These are phyloP conservation scores for Psittacula echo DNA, from an alignment of 2,797 vertebrate species.

Conservation along the genomic window DNA sequence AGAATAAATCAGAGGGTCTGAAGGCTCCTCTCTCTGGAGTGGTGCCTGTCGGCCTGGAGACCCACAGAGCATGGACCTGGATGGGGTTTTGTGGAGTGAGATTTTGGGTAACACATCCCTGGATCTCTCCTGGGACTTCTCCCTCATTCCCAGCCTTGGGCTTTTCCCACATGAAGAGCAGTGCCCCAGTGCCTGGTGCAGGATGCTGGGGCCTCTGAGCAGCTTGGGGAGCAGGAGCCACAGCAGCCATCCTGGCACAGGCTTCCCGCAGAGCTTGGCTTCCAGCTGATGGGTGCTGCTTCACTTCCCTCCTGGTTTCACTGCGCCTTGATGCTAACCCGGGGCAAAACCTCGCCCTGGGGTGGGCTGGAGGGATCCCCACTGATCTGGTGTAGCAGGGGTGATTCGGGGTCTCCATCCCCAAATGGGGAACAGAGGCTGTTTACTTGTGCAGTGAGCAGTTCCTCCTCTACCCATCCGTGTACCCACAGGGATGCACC, in stretches of 20 bases:
- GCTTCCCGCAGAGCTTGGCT: accelerated
- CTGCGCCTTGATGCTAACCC: accelerated
- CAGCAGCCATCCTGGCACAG: accelerated
- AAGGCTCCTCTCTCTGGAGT: accelerated
- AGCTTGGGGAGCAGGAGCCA: accelerated
- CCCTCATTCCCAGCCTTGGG: accelerated
- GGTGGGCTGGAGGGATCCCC: neutral
- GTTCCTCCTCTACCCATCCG: neutral
- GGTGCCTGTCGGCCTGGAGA: neutral
- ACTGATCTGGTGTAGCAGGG: accelerated
- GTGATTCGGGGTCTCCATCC: neutral
- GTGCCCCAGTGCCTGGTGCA: accelerated
- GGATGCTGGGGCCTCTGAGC: neutral
- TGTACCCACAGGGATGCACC: neutral
- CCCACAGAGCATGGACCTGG: accelerated
- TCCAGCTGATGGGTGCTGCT: neutral
- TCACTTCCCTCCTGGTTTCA: neutral
- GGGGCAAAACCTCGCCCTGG: accelerated
- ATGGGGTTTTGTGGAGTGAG: neutral
- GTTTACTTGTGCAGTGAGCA: neutral
- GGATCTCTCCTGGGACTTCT: neutral
- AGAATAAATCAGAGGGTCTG: neutral
- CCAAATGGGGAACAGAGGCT: accelerated
- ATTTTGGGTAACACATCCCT: neutral
- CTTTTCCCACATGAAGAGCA: neutral